These are phyloP conservation scores for Triplophysa tibetana DNA, from an alignment of 2,113 vertebrate genomes.

Conservation along the genomic window DNA sequence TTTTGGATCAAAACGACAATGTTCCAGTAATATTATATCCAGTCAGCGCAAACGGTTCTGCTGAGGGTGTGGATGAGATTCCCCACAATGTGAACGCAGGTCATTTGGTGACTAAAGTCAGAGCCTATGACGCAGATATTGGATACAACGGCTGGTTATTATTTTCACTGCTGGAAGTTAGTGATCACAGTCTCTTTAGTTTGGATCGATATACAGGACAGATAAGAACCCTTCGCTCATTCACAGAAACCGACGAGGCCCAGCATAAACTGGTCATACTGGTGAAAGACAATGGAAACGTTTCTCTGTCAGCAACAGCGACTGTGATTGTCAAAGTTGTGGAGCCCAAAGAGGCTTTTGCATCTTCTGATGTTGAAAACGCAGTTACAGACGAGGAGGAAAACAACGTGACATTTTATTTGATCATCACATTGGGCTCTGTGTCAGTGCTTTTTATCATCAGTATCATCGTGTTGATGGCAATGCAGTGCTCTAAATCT, in stretches of 20 bases:
- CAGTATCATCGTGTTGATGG: slow-evolving; percentile 60
- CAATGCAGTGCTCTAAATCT: slow-evolving; percentile 65
- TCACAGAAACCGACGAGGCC: slow-evolving; percentile 66
- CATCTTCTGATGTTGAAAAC: slow-evolving; percentile 62
- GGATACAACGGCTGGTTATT: slow-evolving; percentile 72
- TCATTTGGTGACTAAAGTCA: slow-evolving; percentile 69
- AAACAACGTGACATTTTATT: slow-evolving; percentile 57
- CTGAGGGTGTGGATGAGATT: slow-evolving; percentile 64
- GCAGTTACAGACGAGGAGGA: slow-evolving; percentile 35
- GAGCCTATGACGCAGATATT: slow-evolving; percentile 69
- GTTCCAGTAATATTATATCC: slow-evolving; percentile 70
- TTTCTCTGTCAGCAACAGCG: slow-evolving; percentile 67
- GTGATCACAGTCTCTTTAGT: slow-evolving; percentile 65
- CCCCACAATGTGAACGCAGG: slow-evolving; percentile 65
- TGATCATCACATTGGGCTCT: slow-evolving; percentile 65
- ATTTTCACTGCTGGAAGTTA: slow-evolving; percentile 64
- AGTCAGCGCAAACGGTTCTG: slow-evolving; percentile 66
- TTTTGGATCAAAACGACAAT: slow-evolving; percentile 65
- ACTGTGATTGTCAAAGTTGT: slow-evolving; percentile 65
- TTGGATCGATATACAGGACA: slow-evolving; percentile 68
- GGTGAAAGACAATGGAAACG: slow-evolving; percentile 70
- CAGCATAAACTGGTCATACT: slow-evolving; percentile 59
- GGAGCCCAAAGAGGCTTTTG: slow-evolving; percentile 68
- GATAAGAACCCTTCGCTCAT: slow-evolving; percentile 65
- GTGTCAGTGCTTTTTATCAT: slow-evolving; percentile 66